Evolutionary conservation across 2,113 vertebrate genomes (phyloP).

Genomic region (Pandion haliaetus): DNA sequence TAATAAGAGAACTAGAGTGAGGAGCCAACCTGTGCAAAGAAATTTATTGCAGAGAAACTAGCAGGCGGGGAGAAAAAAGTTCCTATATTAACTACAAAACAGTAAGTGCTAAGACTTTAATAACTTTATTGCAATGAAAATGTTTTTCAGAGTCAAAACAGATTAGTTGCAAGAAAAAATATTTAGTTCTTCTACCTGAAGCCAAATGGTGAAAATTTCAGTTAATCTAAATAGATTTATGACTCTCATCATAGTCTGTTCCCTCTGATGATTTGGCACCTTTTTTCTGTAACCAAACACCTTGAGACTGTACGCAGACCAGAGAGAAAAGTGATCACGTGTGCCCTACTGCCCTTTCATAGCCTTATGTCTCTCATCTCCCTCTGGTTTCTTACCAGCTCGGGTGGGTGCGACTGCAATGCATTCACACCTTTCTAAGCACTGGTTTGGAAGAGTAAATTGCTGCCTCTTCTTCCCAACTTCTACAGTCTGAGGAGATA

Average conservation of each 20-base stretch:
- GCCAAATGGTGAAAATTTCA: conserved; percentile 45
- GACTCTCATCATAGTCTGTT: conserved; percentile 3
- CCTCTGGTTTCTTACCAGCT: background rate
- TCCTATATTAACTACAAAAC: conserved; percentile 43
- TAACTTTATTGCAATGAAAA: conserved; percentile 61
- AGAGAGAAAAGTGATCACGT: accelerated
- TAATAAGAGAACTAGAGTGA: conserved; percentile 50
- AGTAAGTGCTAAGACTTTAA: conserved; percentile 70
- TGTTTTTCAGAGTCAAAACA: conserved; percentile 63
- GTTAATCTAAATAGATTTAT: conserved; percentile 59
- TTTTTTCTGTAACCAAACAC: conserved; percentile 22
- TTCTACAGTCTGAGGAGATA: background rate
- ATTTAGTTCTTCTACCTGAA: conserved; percentile 33
- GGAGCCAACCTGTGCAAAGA: background rate
- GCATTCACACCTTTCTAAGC: accelerated
- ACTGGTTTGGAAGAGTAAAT: background rate
- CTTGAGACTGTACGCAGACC: background rate
- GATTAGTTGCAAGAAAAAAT: conserved; percentile 60
- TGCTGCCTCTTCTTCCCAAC: background rate
- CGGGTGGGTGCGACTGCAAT: accelerated
- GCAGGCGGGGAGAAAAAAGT: background rate
- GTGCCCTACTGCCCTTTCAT: background rate
- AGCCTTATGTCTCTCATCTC: background rate
- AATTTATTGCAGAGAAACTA: conserved; percentile 44
- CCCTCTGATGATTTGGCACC: conserved; percentile 1